phyloP scores from a whole-genome alignment of 2,113 vertebrate species.

The Bos javanicus region DNA sequence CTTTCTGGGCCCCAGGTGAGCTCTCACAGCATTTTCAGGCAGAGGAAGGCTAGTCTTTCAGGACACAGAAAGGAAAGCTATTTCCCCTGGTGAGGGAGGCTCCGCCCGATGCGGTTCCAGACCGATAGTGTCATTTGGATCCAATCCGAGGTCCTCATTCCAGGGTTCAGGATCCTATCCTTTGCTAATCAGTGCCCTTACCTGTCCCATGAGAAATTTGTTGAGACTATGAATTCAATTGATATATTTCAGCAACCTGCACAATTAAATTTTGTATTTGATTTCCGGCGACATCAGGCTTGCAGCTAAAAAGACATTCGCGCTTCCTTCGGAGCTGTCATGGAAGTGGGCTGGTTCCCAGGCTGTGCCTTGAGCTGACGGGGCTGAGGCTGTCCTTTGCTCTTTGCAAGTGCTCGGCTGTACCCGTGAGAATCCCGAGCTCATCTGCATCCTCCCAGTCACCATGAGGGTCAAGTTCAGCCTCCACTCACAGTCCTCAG shows the following conservation, averaged over 20 bases:
- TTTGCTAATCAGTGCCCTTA: background rate
- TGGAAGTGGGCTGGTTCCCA: background rate
- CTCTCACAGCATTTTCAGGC: background rate
- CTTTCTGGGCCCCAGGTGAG: background rate
- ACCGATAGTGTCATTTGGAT: rapidly evolving
- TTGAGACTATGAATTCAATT: background rate
- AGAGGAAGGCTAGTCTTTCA: background rate
- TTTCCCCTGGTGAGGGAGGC: background rate
- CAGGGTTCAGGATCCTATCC: background rate
- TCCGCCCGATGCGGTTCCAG: background rate
- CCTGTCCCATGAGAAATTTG: background rate
- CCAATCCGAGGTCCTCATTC: background rate
- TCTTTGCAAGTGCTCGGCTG: background rate
- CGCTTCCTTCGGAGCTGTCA: rapidly evolving
- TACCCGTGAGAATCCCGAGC: rapidly evolving
- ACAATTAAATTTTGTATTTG: background rate
- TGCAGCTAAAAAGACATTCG: background rate
- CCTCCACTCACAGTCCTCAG: background rate
- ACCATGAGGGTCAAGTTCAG: rapidly evolving
- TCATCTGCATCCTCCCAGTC: rapidly evolving
- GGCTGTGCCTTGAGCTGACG: background rate
- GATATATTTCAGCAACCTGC: background rate
- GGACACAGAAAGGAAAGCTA: background rate
- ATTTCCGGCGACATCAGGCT: background rate
- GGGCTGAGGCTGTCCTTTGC: background rate